Evolutionary conservation across 2,113 vertebrate genomes (phyloP), one percentile per base, ranked within the genome.

Genomic region (Rhipidura dahli): DNA sequence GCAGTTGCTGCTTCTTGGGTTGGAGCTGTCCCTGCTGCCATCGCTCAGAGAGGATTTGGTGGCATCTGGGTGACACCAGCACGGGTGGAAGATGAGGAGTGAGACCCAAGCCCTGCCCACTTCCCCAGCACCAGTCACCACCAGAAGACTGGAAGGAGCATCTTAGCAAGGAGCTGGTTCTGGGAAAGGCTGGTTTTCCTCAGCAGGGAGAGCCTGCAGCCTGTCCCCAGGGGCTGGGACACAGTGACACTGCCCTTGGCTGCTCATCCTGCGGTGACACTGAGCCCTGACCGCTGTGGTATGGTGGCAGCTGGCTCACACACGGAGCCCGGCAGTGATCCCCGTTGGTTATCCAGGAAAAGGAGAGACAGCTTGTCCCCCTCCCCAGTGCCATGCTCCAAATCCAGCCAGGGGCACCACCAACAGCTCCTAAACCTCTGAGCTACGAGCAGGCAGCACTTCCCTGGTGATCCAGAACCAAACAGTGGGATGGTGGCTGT

Each of bases 331-430:
- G 30, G 18, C 10, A 11, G 15, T 16, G 31, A 56, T 31, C 37
- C 31, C 70, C 0, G 0, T 22, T 1, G 0, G 31, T 26, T 50
- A 20, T 26, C 47, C 1, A 1, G n/a, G 87, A 30, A 6, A 10
- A 68, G 86, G 35, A 50, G 31, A 66, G 70, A 59, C 75, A 65
- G 57, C 63, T 80, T 1, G 0, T 21, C 7, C 23, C 33, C 10
- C 1, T 79, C 28, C 22, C 10, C 44, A 23, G 59, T 16, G 23
- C 66, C 0, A 0, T 12, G 42, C 85, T 68, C 57, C 10, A 72
- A 83, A 83, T 42, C 59, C 76, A 51, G 35, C 12, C n/a, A 15
- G 56, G 13, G 20, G 4, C 64, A 11, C 1, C 13, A 33, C 11
- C 59, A 14, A 0, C 70, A 59, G 53, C 70, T 85, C 75, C 66